phyloP scores from a whole-genome alignment of 1,140 invertebrate genomes.

The Drosophila littoralis region DNA sequence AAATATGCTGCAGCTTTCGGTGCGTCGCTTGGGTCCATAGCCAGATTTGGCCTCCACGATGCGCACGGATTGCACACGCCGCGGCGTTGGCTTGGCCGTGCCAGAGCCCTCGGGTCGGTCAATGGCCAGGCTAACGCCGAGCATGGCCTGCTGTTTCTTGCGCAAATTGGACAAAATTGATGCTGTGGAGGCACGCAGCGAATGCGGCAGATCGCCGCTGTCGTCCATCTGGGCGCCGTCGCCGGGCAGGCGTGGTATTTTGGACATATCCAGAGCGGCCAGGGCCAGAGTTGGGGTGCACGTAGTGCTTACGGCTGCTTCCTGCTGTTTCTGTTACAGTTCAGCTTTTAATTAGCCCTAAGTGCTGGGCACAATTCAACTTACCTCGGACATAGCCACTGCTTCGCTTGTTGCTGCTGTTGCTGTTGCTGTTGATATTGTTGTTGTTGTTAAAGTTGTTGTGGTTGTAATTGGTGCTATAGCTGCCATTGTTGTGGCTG shows the following conservation, averaged over 20 bases:
- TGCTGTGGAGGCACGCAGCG: slow-evolving; percentile 70
- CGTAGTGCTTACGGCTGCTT: slow-evolving; percentile 35
- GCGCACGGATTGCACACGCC: slow-evolving; percentile 79
- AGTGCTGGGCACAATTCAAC: slow-evolving; percentile 63
- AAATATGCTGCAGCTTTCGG: slow-evolving; percentile 82
- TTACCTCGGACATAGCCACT: slow-evolving; percentile 52
- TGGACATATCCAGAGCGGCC: slow-evolving; percentile 72
- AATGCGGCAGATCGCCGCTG: slow-evolving; percentile 65
- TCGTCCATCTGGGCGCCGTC: slow-evolving; percentile 85
- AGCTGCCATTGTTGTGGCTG: slow-evolving; percentile 37
- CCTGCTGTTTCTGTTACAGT: slow-evolving; percentile 71
- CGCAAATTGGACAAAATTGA: slow-evolving; percentile 77
- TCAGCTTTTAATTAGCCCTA: slow-evolving; percentile 70
- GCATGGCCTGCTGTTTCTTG: slow-evolving; percentile 67
- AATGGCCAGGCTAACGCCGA: slow-evolving; percentile 6
- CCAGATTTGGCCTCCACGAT: slow-evolving; percentile 76
- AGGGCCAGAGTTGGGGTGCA: slow-evolving; percentile 36
- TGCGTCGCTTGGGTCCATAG: slow-evolving; percentile 75
- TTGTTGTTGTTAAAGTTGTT: slow-evolving; percentile 20
- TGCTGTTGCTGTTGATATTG: slow-evolving; percentile 15
- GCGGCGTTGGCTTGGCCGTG: slow-evolving; percentile 67
- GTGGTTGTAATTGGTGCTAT: slow-evolving; percentile 45
- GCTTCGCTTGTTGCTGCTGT: slow-evolving; percentile 16
- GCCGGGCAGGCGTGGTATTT: slow-evolving; percentile 85
- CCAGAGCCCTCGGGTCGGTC: slow-evolving; percentile 10